These are phyloP conservation scores for Brachionus manjavacas DNA, from an alignment of 1,140 invertebrate species.

Conservation along the genomic window DNA sequence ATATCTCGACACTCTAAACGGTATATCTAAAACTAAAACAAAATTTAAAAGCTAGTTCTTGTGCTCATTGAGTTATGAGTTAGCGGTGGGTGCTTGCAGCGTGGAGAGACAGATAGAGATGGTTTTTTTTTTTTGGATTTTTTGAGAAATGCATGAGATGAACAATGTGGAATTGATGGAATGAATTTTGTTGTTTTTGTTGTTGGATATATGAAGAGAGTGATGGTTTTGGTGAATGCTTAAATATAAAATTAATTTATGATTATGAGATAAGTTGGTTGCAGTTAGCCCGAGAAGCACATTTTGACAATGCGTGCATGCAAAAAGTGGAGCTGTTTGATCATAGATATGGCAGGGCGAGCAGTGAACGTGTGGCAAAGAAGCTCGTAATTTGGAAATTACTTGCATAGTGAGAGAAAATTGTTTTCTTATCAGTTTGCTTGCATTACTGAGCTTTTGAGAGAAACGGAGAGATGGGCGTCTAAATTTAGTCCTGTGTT, in stretches of 20 bases:
- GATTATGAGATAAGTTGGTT: background rate
- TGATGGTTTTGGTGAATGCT: background rate
- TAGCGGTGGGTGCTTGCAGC: too few relatives aligned
- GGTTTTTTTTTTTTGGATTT: too few relatives aligned
- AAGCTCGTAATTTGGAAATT: background rate
- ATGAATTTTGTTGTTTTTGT: background rate
- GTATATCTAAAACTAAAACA: slow-evolving; percentile 35
- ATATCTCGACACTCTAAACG: background rate
- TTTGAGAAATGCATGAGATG: background rate
- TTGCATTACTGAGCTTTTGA: background rate
- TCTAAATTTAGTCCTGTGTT: background rate
- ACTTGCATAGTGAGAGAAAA: background rate
- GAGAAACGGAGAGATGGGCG: background rate
- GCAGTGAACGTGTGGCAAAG: background rate
- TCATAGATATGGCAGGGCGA: background rate
- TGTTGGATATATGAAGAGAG: background rate
- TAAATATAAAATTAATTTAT: background rate
- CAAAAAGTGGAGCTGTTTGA: background rate
- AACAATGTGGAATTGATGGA: background rate
- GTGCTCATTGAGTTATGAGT: too few relatives aligned
- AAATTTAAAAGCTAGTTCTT: background rate
- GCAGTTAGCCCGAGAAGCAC: slow-evolving; percentile 33
- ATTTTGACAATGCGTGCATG: slow-evolving; percentile 14
- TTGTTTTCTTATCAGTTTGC: background rate
- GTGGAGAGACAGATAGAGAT: too few relatives aligned